A percentile compares a stretch with the other conserved stretches of the same genome.
Evolutionary conservation across 2,113 vertebrate genomes (phyloP).

Genomic region (Oriolus oriolus): DNA sequence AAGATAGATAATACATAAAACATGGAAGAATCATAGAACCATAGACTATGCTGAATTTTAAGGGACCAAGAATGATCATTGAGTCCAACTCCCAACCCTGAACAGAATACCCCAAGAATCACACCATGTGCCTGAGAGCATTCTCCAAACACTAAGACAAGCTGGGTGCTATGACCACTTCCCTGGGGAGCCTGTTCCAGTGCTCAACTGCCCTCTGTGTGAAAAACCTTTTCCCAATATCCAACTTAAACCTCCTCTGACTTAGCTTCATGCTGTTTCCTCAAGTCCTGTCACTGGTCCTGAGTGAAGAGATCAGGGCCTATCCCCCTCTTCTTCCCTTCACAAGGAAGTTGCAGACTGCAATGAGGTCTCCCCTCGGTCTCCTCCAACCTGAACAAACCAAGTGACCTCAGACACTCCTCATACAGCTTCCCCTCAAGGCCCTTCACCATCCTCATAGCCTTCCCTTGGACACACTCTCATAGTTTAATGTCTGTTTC

Average conservation of each 20-base stretch:
- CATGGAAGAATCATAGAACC: background rate
- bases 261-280: fast-evolving
- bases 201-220: background rate
- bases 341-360: background rate
- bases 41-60: background rate
- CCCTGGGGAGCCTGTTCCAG: background rate
- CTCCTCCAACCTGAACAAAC: background rate
- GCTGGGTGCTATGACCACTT: background rate
- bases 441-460: background rate
- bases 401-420: background rate
- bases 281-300: background rate
- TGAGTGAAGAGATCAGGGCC: background rate
- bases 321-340: fast-evolving
- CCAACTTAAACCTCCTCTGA: background rate
- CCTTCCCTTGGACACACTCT: too few species aligned
- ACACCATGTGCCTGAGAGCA: background rate
- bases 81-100: background rate
- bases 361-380: background rate
- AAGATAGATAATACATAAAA: background rate
- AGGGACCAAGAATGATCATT: background rate
- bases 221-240: background rate
- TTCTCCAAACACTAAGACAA: background rate
- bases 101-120: background rate
- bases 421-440: fast-evolving
- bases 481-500: too few species aligned